These are phyloP conservation scores for Drymodes brunneopygia DNA, from an alignment of 2,113 vertebrate genomes.

Conservation along the genomic window DNA sequence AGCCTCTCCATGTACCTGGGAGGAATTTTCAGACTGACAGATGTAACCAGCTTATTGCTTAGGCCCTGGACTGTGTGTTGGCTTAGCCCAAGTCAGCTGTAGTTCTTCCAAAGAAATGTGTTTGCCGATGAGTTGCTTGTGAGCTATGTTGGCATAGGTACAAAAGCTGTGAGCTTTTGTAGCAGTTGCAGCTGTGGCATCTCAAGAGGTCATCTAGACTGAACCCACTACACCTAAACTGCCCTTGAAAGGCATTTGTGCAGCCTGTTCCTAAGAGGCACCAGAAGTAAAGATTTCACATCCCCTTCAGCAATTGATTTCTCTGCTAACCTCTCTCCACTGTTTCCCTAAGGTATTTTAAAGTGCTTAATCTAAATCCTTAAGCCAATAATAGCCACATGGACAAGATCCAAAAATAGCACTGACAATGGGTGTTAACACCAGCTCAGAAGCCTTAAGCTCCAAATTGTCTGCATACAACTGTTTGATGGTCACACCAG, in stretches of 20 bases:
- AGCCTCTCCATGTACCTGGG: not conserved
- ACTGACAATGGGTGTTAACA: not conserved
- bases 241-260: not conserved
- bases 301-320: not conserved
- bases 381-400: constrained; percentile 18
- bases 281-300: not conserved
- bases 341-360: not conserved
- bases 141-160: not conserved
- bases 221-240: not conserved
- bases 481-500: not conserved
- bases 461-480: not conserved
- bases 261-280: not conserved
- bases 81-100: not conserved
- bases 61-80: not conserved
- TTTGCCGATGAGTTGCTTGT: not conserved
- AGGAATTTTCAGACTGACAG: not conserved
- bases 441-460: not conserved
- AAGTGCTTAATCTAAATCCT: constrained; percentile 16
- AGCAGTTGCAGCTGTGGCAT: not conserved
- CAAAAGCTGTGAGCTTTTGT: not conserved
- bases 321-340: not conserved
- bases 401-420: not conserved
- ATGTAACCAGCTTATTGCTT: not conserved
- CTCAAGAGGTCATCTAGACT: not conserved
- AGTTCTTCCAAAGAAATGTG: not conserved